Conservation (phyloP, 2,888 invertebrate genomes). For the Teinopalpus imperialis region DNA sequence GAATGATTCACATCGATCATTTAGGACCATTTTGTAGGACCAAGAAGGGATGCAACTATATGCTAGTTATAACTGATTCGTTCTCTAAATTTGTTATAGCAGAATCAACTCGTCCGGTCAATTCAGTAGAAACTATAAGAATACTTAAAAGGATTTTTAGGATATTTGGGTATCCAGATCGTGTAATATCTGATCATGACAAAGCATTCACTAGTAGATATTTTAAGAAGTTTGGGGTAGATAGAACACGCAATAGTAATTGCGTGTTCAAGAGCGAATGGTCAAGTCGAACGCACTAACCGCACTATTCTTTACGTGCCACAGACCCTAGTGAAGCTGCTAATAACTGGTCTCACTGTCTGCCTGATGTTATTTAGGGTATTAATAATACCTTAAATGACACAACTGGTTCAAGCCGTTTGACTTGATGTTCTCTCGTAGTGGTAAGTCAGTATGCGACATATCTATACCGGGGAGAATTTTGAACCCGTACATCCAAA, state of each 20-base stretch:
- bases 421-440: too few relatives aligned
- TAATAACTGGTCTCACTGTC: slow-evolving; percentile 34
- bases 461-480: too few relatives aligned
- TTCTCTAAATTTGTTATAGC: slow-evolving; percentile 31
- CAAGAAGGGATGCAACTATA: slow-evolving; percentile 31
- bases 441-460: too few relatives aligned
- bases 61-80: slow-evolving; percentile 32
- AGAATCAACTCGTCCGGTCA: slow-evolving; percentile 30
- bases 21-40: slow-evolving; percentile 34
- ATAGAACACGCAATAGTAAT: slow-evolving; percentile 31
- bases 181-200: slow-evolving; percentile 28
- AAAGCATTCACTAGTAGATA: slow-evolving; percentile 33
- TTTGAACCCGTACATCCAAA: too few relatives aligned
- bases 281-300: slow-evolving; percentile 36
- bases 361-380: slow-evolving; percentile 34
- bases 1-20: slow-evolving; percentile 34
- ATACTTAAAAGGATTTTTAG: slow-evolving; percentile 23
- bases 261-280: slow-evolving; percentile 35
- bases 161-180: slow-evolving; percentile 28
- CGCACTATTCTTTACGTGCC: slow-evolving; percentile 31
- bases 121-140: slow-evolving; percentile 29
- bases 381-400: slow-evolving; percentile 36
- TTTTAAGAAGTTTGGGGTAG: slow-evolving; percentile 33
- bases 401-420: too few relatives aligned
- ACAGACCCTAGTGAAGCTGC: too few relatives aligned